phyloP scores from a whole-genome alignment of 2,888 invertebrate species.

The Torymus auratus region DNA sequence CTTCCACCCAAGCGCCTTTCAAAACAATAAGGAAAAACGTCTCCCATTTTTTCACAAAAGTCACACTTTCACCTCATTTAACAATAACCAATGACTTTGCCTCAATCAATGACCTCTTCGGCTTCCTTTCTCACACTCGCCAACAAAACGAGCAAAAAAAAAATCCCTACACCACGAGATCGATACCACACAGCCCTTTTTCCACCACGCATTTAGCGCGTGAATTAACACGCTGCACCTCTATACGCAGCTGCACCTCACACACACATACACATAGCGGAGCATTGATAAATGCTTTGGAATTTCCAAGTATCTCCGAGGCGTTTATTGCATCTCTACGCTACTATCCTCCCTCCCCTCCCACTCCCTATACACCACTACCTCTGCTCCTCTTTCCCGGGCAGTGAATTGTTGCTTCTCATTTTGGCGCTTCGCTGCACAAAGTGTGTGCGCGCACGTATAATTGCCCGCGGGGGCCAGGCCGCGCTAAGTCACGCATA shows the following conservation, averaged over 20 bases:
- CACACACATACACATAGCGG: background rate
- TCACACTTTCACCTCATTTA: too few species aligned
- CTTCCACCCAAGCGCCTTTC: too few species aligned
- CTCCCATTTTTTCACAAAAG: too few species aligned
- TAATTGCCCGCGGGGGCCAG: constrained; percentile 72
- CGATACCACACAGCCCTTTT: too few species aligned
- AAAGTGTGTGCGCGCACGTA: constrained; percentile 38
- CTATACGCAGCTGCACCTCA: too few species aligned
- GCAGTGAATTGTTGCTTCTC: constrained; percentile 56
- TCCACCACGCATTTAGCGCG: background rate
- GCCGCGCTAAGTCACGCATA: constrained; percentile 74
- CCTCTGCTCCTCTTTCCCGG: constrained; percentile 17
- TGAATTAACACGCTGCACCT: constrained; percentile 53
- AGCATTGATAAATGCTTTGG: constrained; percentile 46
- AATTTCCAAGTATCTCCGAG: constrained; percentile 42
- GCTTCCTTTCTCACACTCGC: too few species aligned
- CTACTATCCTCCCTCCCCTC: background rate
- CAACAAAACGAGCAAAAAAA: too few species aligned
- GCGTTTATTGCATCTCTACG: constrained; percentile 52
- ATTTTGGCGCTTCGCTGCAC: constrained; percentile 50
- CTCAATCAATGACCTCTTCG: too few species aligned
- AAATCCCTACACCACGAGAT: too few species aligned
- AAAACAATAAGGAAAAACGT: too few species aligned
- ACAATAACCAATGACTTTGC: too few species aligned
- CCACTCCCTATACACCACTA: background rate